phyloP scores from a whole-genome alignment of 2,888 invertebrate genomes.

The Xanthorhoe designata region DNA sequence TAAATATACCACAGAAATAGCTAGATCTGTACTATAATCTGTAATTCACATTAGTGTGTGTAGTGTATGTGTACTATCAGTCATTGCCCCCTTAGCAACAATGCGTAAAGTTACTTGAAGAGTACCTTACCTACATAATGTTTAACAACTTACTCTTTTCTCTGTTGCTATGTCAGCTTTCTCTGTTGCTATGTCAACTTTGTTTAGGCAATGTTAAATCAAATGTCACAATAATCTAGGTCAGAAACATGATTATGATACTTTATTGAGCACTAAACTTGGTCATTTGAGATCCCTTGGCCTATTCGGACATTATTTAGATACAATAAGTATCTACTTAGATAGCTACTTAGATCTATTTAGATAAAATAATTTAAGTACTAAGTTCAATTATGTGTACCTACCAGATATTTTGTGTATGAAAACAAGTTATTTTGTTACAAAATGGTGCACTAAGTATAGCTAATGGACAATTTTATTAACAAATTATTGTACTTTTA shows the following conservation, averaged over 20 bases:
- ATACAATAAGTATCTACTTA: not conserved
- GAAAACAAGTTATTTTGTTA: not conserved
- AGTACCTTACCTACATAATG: not conserved
- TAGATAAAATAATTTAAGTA: too few species aligned
- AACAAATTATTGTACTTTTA: too few species aligned
- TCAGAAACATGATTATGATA: not conserved
- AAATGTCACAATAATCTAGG: slow-evolving; percentile 12
- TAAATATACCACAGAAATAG: not conserved
- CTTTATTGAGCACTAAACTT: not conserved
- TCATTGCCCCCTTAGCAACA: slow-evolving; percentile 15
- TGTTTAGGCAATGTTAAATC: slow-evolving; percentile 8
- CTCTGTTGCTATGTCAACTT: slow-evolving; percentile 10
- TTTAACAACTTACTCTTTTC: not conserved
- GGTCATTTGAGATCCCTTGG: not conserved
- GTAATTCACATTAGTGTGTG: not conserved
- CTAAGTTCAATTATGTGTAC: not conserved
- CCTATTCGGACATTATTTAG: not conserved
- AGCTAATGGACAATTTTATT: not conserved
- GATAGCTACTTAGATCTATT: too few species aligned
- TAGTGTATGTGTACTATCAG: slow-evolving; percentile 7
- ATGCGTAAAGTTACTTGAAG: not conserved
- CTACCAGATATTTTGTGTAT: not conserved
- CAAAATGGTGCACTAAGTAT: too few species aligned
- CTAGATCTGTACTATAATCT: not conserved
- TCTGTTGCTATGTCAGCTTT: slow-evolving; percentile 12